Evolutionary conservation across 1,140 invertebrate species (phyloP), one percentile per base, ranked within the genome.

Genomic region (Popillia japonica): DNA sequence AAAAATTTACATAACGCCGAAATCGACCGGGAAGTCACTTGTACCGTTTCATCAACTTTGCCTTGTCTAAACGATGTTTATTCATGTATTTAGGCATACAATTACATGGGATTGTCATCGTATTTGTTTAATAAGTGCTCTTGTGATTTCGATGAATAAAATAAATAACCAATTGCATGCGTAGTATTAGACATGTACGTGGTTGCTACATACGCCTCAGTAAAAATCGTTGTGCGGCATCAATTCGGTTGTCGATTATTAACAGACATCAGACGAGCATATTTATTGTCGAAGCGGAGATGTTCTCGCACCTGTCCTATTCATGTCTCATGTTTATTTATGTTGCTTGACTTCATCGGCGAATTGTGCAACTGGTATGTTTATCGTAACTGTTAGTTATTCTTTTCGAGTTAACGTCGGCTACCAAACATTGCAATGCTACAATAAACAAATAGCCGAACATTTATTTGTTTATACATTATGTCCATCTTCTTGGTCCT

Each of bases 71-170:
- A 11, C 61, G 20, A 68, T 68, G 61, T 68, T 68, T 68, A 68
- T 23, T 68, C 27, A 27, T 68, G 61, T 68, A 23, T 68, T 23
- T 14, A 10, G 61, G 61, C 61, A 34, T 68, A 68, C 22, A 68
- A 68, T 68, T 68, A 68, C 44, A 17, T 48, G 44, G 10, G n/a
- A 10, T 48, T 48, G 10, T 48, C n/a, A 34, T 34, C 27, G 10
- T 68, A 68, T 68, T 68, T 68, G 61, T 68, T 10, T 68, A 68
- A 68, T 68, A 34, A 22, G 61, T 68, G 22, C 61, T 55, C 48
- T 14, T 17, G 61, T 68, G 10, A 23, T 68, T 68, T 23, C 61
- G 20, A 68, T 10, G 17, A 34, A 22, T 68, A 22, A 34, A 68
- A 68, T 27, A 34, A 68, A 68, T 68, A 68, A 68, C 17, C 10